Conservation (phyloP, 1,140 invertebrate species). For the Zophobas morio region DNA sequence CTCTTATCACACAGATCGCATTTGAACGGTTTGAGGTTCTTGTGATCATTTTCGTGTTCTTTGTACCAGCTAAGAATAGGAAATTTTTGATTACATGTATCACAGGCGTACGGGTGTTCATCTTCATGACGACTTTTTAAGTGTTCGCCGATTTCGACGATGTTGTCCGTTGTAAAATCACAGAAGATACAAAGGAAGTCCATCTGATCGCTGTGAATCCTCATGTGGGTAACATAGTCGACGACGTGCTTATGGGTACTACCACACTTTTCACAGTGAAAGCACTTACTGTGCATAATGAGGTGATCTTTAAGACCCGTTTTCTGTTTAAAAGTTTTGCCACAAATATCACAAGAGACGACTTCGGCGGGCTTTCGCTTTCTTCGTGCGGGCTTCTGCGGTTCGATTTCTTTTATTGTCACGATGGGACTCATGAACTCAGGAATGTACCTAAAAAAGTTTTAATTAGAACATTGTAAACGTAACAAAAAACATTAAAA, state of each 20-base stretch:
- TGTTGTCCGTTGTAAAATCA: constrained; percentile 62
- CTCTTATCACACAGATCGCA: constrained; percentile 81
- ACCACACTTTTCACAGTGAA: constrained; percentile 53
- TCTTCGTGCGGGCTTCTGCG: constrained; percentile 2
- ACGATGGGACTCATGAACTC: constrained; percentile 43
- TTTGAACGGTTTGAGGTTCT: constrained; percentile 84
- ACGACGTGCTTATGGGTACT: constrained; percentile 51
- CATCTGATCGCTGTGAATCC: constrained; percentile 68
- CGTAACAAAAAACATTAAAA: background rate
- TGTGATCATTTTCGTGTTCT: constrained; percentile 70
- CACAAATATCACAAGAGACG: constrained; percentile 71
- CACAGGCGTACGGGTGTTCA: constrained; percentile 61
- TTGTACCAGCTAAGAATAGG: constrained; percentile 62
- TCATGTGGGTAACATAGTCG: constrained; percentile 60
- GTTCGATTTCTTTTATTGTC: constrained; percentile 38
- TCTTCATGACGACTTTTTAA: constrained; percentile 60
- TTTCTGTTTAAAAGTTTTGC: constrained; percentile 73
- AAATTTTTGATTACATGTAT: constrained; percentile 65
- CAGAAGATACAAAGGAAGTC: constrained; percentile 70
- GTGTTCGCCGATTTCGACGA: constrained; percentile 61
- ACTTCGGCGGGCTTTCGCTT: background rate
- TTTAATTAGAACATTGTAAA: constrained; percentile 5
- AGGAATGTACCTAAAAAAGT: constrained; percentile 47
- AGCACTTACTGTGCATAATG: constrained; percentile 68
- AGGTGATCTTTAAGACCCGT: constrained; percentile 71